Conservation (phyloP, 2,888 invertebrate genomes). For the Sinohyriopsis cumingii region DNA sequence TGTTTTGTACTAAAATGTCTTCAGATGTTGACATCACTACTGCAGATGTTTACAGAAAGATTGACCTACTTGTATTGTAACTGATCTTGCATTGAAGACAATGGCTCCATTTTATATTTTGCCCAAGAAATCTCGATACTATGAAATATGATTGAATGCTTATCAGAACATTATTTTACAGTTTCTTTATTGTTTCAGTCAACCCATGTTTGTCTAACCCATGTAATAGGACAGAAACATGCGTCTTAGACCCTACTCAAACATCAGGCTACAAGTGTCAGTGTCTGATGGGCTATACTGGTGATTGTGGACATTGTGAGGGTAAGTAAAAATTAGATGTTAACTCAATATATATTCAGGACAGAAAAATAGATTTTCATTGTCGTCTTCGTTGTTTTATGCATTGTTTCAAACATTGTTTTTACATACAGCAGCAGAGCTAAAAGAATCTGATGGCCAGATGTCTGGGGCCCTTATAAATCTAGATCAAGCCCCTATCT, state of each 20-base stretch:
- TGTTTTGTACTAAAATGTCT: no score
- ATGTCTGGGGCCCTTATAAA: no score
- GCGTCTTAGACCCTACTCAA: conserved; percentile 13
- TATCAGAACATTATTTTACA: not conserved
- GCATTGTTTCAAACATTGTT: not conserved
- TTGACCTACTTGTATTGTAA: not conserved
- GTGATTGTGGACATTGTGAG: conserved; percentile 71
- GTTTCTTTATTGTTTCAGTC: conserved; percentile 21
- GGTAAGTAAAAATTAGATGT: conserved; percentile 34
- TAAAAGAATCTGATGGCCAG: no score
- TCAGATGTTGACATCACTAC: no score
- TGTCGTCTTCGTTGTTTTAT: not conserved
- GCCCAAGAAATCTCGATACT: not conserved
- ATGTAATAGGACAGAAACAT: conserved; percentile 62
- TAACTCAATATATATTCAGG: not conserved
- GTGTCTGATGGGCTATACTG: conserved; percentile 92
- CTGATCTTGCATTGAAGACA: not conserved
- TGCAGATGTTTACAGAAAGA: not conserved
- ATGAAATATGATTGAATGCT: not conserved
- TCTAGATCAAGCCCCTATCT: no score
- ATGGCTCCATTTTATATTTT: not conserved
- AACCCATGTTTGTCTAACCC: conserved; percentile 39
- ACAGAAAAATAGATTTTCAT: not conserved
- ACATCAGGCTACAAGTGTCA: conserved; percentile 89
- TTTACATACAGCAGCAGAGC: no score